A percentile compares a stretch with the other conserved stretches of the same genome.
phyloP scores from a whole-genome alignment of 2,113 vertebrate genomes.

The Hemiprocne comata region DNA sequence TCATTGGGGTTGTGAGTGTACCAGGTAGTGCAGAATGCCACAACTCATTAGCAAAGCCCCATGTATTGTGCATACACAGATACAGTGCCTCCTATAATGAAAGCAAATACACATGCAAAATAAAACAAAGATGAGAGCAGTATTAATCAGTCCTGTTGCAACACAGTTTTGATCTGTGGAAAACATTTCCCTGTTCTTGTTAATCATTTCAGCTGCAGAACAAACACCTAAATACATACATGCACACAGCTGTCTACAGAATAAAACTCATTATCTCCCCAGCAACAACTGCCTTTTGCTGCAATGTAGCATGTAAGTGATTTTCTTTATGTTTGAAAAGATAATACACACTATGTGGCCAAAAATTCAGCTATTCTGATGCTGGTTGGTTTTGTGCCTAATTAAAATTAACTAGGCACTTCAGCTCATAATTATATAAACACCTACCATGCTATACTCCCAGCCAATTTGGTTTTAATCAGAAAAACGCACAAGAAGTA shows the following conservation, averaged over 20 bases:
- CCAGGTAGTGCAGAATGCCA: not conserved
- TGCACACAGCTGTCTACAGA: not conserved
- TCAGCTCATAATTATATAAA: constrained; percentile 64
- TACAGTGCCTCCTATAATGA: not conserved
- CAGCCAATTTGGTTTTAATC: constrained; percentile 63
- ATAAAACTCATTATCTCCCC: not conserved
- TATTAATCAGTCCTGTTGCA: not conserved
- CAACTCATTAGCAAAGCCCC: not conserved
- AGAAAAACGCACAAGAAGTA: constrained; percentile 55
- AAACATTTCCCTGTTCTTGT: not conserved
- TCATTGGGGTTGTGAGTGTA: not conserved
- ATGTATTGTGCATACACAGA: not conserved
- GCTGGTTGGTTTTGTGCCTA: constrained; percentile 56
- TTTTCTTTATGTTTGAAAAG: constrained; percentile 41
- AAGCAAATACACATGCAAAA: not conserved
- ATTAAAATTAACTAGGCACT: constrained; percentile 75
- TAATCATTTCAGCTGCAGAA: constrained; percentile 10
- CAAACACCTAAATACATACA: not conserved
- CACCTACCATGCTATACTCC: constrained; percentile 47
- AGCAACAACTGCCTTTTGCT: not conserved
- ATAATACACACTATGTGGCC: not conserved
- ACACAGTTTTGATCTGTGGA: not conserved
- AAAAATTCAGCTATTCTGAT: constrained; percentile 42
- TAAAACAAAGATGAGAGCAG: not conserved
- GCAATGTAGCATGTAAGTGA: constrained; percentile 10